A percentile compares a stretch with the other conserved stretches of the same genome.
phyloP scores from a whole-genome alignment of 2,888 invertebrate genomes.

The Hirtodrosophila alboralis region DNA sequence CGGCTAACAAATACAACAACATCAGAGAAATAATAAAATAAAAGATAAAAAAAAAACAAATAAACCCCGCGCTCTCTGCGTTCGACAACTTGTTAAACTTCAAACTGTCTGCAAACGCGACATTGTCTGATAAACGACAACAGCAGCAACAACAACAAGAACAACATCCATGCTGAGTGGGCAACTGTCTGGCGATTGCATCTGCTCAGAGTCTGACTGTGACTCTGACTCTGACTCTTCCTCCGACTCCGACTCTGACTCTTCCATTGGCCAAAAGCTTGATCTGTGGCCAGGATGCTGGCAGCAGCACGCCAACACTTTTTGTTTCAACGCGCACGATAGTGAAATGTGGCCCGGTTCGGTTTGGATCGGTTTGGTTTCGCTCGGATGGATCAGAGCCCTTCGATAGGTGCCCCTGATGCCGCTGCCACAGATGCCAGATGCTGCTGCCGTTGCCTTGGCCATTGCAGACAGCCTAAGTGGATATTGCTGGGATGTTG shows the following conservation, averaged over 20 bases:
- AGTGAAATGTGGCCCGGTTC: conserved; percentile 62
- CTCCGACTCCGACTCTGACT: conserved; percentile 49
- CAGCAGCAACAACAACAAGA: conserved; percentile 39
- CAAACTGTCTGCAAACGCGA: conserved; percentile 79
- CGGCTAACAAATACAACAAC: conserved; percentile 34
- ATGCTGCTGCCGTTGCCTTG: too few relatives aligned
- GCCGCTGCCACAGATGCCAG: conserved; percentile 34
- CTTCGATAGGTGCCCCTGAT: conserved; percentile 31
- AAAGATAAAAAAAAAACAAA: conserved; percentile 39
- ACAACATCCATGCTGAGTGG: conserved; percentile 54
- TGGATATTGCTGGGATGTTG: conserved; percentile 73
- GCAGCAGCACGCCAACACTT: conserved; percentile 76
- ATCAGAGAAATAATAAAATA: conserved; percentile 2
- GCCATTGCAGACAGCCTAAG: conserved; percentile 80
- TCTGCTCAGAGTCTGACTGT: conserved; percentile 54
- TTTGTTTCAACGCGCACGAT: conserved; percentile 74
- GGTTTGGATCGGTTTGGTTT: background rate
- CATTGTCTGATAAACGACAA: conserved; percentile 78
- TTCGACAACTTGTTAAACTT: conserved; percentile 81
- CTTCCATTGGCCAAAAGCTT: conserved; percentile 39
- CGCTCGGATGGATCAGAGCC: conserved; percentile 4
- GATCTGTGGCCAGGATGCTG: conserved; percentile 61
- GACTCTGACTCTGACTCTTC: conserved; percentile 48
- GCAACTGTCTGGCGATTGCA: conserved; percentile 66
- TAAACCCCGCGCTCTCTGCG: conserved; percentile 48